Evolutionary conservation across 2,888 invertebrate species (phyloP), one percentile per base, ranked within the genome.

Genomic region (Hyles lineata): DNA sequence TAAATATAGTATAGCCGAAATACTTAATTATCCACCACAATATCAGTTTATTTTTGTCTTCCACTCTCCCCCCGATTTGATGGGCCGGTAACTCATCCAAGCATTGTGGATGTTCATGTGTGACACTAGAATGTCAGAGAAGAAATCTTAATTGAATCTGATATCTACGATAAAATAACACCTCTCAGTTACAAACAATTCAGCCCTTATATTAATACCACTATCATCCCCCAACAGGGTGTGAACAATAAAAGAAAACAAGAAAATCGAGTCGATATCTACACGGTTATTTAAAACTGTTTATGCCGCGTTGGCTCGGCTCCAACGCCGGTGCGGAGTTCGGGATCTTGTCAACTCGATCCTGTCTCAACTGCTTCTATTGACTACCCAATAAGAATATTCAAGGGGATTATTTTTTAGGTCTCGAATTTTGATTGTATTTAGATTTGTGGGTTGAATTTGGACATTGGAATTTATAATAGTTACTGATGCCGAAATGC

Each of bases 321-420:
- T 67, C 67, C 67, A 67, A 67, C 19, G 9, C 19, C 32, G 61
- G 29, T 35, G 50, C 50, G 67, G 67, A 67, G 67, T 67, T 67
- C 50, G 23, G 15, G 43, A 67, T 50, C 67, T 67, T 67, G 67
- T 67, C 67, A 67, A 67, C 50, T 15, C 43, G 67, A 67, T 67
- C 17, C 67, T 15, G 43, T 23, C 67, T 23, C 17, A 17, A 21
- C 23, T 15, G 67, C 23, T 43, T 63, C 63, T 50, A 67, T 67
- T 67, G 67, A 67, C 67, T 67, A 67, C 67, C 67, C 11, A 67
- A 21, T 23, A 23, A 43, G 67, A 32, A 62, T 62, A 32, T 62
- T 32, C 8, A 62, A 32, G 19, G 19, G 17, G 29, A 29, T 29
- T 25, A 0, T 29, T 25, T 29, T 61, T 29, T 61, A 6, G 7